Conservation (phyloP, 2,797 vertebrate genomes). For the Babyrousa celebensis region DNA sequence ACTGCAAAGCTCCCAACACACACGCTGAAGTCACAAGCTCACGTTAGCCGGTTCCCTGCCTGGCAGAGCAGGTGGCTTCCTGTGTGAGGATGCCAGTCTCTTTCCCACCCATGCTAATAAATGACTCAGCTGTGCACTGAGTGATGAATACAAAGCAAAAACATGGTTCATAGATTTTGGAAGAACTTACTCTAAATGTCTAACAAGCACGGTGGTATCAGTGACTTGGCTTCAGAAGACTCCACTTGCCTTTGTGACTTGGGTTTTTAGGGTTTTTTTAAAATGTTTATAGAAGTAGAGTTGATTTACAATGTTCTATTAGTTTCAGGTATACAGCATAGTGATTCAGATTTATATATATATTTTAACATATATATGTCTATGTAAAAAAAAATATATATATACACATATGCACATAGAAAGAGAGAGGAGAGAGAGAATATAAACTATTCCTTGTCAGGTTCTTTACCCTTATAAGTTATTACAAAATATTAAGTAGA, state of each 20-base stretch:
- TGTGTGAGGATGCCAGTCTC: background rate
- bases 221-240: background rate
- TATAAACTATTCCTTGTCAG: background rate
- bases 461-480: background rate
- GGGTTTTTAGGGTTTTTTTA: background rate
- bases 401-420: no score
- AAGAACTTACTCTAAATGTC: background rate
- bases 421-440: no score
- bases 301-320: background rate
- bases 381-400: no score
- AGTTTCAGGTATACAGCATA: background rate
- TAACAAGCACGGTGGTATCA: accelerated
- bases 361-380: background rate
- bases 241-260: background rate
- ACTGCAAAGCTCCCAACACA: background rate
- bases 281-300: background rate
- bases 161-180: background rate
- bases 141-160: slow-evolving; percentile 23
- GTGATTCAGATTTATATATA: background rate
- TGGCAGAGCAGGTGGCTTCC: background rate
- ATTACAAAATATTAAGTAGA: background rate
- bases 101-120: slow-evolving; percentile 64
- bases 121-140: slow-evolving; percentile 40
- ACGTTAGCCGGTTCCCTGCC: background rate
- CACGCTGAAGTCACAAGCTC: background rate